These are phyloP conservation scores for Drosophila simulans DNA, from an alignment of 1,140 invertebrate species.

Conservation along the genomic window DNA sequence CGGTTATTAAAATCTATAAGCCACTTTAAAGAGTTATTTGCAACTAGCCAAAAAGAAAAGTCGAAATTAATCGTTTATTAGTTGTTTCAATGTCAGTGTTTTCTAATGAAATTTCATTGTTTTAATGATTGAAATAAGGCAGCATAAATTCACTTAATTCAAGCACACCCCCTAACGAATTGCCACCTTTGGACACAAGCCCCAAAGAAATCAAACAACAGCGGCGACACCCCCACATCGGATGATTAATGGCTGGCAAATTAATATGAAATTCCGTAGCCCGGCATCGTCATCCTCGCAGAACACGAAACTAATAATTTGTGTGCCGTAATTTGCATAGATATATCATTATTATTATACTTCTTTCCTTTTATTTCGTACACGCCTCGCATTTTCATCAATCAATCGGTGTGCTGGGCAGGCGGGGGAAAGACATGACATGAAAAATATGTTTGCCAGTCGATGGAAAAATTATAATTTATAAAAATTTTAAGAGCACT, in stretches of 20 bases:
- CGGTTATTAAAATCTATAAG: too few relatives aligned
- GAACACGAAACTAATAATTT: conserved; percentile 77
- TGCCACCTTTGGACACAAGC: conserved; percentile 37
- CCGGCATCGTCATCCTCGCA: conserved; percentile 27
- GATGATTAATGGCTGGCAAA: conserved; percentile 77
- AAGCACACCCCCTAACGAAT: conserved; percentile 1
- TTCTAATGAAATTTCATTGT: conserved; percentile 18
- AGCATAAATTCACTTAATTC: conserved; percentile 28
- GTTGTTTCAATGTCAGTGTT: background rate
- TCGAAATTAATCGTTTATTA: too few relatives aligned
- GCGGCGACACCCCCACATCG: conserved; percentile 15
- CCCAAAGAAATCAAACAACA: conserved; percentile 18
- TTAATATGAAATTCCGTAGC: conserved; percentile 64
- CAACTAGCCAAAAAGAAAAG: too few relatives aligned
- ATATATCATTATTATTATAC: conserved; percentile 81
- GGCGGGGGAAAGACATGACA: conserved; percentile 50
- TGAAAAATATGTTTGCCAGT: conserved; percentile 75
- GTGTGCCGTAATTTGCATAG: conserved; percentile 75
- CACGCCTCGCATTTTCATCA: conserved; percentile 78
- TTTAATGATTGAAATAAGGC: conserved; percentile 30
- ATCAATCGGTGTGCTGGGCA: conserved; percentile 54
- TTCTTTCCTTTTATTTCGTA: conserved; percentile 53
- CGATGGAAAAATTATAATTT: conserved; percentile 78
- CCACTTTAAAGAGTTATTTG: too few relatives aligned
- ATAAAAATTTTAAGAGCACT: conserved; percentile 76